These are phyloP conservation scores for Piaya cayana DNA, from an alignment of 2,113 vertebrate genomes.

Conservation along the genomic window DNA sequence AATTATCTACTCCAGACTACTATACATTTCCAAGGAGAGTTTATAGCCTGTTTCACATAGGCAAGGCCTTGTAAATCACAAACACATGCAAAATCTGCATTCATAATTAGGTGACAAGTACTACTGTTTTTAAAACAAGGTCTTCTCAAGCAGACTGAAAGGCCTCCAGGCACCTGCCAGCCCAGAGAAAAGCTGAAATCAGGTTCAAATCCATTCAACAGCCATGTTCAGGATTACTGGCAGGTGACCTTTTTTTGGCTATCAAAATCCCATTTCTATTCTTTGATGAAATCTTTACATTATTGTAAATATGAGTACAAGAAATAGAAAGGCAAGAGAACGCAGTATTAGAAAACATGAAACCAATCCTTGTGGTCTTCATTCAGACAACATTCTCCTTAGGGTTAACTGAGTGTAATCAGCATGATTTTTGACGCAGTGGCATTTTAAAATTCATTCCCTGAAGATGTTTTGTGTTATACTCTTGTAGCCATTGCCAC, in stretches of 20 bases:
- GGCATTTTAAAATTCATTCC: not conserved
- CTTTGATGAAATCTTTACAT: not conserved
- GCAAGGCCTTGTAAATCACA: slow-evolving; percentile 45
- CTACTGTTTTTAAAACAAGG: slow-evolving; percentile 20
- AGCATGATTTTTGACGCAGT: not conserved
- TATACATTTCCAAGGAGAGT: slow-evolving; percentile 20
- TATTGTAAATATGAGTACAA: not conserved
- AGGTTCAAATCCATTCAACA: slow-evolving; percentile 30
- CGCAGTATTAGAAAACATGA: not conserved
- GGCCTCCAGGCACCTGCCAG: slow-evolving; percentile 57
- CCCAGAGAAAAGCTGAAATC: slow-evolving; percentile 23
- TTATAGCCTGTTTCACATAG: slow-evolving; percentile 41
- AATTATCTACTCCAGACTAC: slow-evolving; percentile 52
- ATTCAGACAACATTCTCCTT: not conserved
- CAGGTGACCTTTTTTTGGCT: not conserved
- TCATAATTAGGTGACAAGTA: slow-evolving; percentile 46
- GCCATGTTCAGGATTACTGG: not conserved
- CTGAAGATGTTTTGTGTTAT: not conserved
- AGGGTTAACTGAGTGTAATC: not conserved
- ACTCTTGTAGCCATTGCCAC: not conserved
- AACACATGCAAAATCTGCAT: slow-evolving; percentile 63
- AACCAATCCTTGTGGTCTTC: not conserved
- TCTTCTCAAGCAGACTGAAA: slow-evolving; percentile 46
- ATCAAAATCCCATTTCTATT: slow-evolving; percentile 5
- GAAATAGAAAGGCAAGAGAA: not conserved